A percentile compares a stretch with the other conserved stretches of the same genome.
phyloP scores from a whole-genome alignment of 2,797 vertebrate genomes.

The Synaphobranchus kaupii region DNA sequence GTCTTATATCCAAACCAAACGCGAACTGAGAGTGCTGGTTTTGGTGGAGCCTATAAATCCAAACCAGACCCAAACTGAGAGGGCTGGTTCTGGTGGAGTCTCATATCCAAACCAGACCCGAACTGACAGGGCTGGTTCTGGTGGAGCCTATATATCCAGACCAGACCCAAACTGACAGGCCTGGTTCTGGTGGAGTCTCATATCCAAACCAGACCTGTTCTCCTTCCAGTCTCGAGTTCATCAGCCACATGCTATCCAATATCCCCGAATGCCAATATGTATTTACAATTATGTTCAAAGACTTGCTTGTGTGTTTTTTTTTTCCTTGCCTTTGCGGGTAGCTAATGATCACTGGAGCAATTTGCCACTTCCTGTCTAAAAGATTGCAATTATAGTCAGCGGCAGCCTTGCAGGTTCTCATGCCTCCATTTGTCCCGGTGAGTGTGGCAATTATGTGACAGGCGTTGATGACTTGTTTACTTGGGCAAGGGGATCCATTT shows the following conservation, averaged over 20 bases:
- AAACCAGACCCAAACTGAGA: no score
- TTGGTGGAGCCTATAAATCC: no score
- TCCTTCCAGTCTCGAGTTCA: conserved; percentile 19
- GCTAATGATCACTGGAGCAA: conserved; percentile 72
- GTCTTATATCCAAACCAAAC: conserved; percentile 55
- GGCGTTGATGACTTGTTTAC: conserved; percentile 67
- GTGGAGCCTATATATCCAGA: no score
- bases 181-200: not conserved
- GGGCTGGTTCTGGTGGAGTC: no score
- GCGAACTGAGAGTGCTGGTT: no score
- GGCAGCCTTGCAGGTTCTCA: conserved; percentile 46
- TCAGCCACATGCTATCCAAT: conserved; percentile 31
- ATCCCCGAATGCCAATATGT: conserved; percentile 48
- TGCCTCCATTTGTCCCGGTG: conserved; percentile 60
- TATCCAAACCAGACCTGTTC: conserved; percentile 58
- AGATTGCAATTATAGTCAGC: conserved; percentile 67
- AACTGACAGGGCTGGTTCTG: no score
- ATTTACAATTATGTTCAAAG: conserved; percentile 63
- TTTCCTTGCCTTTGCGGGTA: conserved; percentile 54
- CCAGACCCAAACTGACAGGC: no score
- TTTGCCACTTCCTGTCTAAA: conserved; percentile 72
- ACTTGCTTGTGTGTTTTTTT: conserved; percentile 47
- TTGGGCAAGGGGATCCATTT: conserved; percentile 47
- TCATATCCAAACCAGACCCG: conserved; percentile 56
- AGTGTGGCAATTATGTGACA: conserved; percentile 56